Evolutionary conservation across 2,888 invertebrate species (phyloP), one percentile per base, ranked within the genome.

Genomic region (Candidula unifasciata): DNA sequence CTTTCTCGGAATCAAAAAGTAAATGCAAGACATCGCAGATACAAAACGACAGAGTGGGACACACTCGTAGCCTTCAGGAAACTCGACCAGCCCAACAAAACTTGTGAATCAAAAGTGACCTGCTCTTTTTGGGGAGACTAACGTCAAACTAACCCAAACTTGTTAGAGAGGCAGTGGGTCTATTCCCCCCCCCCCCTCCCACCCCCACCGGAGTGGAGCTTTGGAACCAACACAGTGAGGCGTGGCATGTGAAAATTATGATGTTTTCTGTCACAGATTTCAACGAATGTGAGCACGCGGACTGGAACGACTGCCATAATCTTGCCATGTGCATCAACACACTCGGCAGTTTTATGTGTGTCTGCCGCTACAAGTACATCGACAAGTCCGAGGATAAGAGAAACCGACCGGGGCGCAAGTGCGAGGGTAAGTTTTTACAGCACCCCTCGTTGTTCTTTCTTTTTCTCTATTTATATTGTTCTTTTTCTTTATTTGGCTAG

Each of bases 251-350:
- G 6, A 44, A 10, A 1, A 44, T 21, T 6, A 60, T 71, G 35
- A 5, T 13, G 10, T 37, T 13, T 66, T 5, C 27, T 66, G 0
- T 18, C 16, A 3, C 52, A 80, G 80, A 88, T 76, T 87, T 85
- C 57, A 76, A 88, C 37, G 88, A 87, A 64, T 88, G 88, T 71
- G 68, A 57, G 24, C 57, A 27, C 27, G 37, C 21, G 5, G 78
- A 76, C 0, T 77, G 33, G 37, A 68, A 85, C 68, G 88, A 88
- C 81, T 88, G 88, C 64, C 57, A 68, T 24, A 30, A 44, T 3
- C 24, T 79, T 33, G 84, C 88, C 33, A 84, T 77, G 68, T 88
- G 88, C 35, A 66, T 87, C 52, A 88, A 88, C 77, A 85, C 87
- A 16, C 73, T 83, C 33, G 86, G 86, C 0, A 80, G 85, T 18